Evolutionary conservation across 2,113 vertebrate species (phyloP), one percentile per base, ranked within the genome.

Genomic region (Clarias batrachus): DNA sequence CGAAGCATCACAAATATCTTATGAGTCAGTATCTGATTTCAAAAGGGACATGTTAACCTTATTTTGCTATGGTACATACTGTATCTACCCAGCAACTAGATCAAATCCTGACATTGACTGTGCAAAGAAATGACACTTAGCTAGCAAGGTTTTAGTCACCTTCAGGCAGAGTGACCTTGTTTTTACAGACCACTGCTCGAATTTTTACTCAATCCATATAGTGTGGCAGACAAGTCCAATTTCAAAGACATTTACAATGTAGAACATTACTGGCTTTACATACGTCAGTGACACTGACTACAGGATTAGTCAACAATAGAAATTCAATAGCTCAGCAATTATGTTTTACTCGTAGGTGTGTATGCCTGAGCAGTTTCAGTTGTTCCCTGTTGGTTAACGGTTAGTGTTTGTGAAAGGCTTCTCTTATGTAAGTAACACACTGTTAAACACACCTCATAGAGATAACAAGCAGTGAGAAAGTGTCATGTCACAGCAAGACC

Each of bases 321-420:
- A 82, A 82, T 66, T 71, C 21, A 54, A 86, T 84, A 85, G 81
- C 73, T 80, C 56, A 87, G 74, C 68, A 37, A 83, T 83, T 68
- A 81, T 27, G 30, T 79, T 87, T 81, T 48, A 84, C 41, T 41
- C 41, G 30, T 33, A 30, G 41, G 52, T 62, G 56, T 86, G 70
- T 84, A 88, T 41, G 68, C 84, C 68, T 85, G 84, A 80, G 60
- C 85, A 66, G 70, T 83, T 85, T 82, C 10, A 83, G 17, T 83
- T 83, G 52, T 87, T 85, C 74, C 74, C 56, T 33, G 65, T 83
- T 85, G 73, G 81, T 83, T 87, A 54, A 65, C 48, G 33, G 81
- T 86, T 79, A 66, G 57, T 19, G 48, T 78, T 86, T 60, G 27
- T 79, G 78, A 86, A 77, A 77, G 33, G 77, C 14, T 82, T 62